Base-by-base conservation (phyloP, 1,140 invertebrate species). In the Gonatopus flavifemur region DNA sequence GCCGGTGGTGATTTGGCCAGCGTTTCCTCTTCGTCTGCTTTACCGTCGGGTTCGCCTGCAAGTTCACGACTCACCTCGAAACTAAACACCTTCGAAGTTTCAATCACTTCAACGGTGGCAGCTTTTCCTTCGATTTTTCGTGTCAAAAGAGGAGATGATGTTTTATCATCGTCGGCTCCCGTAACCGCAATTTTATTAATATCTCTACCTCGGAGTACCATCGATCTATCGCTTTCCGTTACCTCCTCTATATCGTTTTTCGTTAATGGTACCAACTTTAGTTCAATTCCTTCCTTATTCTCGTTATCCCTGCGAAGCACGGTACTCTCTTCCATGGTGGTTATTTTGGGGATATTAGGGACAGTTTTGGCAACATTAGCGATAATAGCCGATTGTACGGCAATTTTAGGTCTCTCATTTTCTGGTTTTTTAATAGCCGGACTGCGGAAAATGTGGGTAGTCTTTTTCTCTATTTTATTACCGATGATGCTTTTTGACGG, bases 21-120 rank as follows among this genome's bases (percentile, higher is more conserved):
- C 0, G 78, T 72, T 24, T 85, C 84, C 58, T 89, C 87, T 3
- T 88, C 87, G 74, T 90, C 88, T 13, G 88, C 88, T 56, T 86
- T 83, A 5, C 89, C 89, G 57, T 91, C 89, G 0, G 89, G 89
- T 56, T 90, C 88, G 1, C 89, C 89, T 2, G 88, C 88, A 52
- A 87, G 76, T 59, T 91, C 89, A 3, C 89, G 76, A 65, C 85
- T 87, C 15, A 81, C 82, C 32, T 85, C 81, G 12, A 80, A 78
- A 19, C 72, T 76, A 55, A 83, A 83, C 18, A 77, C 74, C 13
- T 47, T 47, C 24, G n/a, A n/a, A n/a, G n/a, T n/a, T n/a, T n/a
- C n/a, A n/a, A n/a, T n/a, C n/a, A n/a, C n/a, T 30, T 58, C 51
- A 6, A 22, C 25, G 20, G 6, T 21, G 33, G 15, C 22, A 0